Base-by-base conservation (phyloP, 2,888 invertebrate genomes). In the Meloe dianella region DNA sequence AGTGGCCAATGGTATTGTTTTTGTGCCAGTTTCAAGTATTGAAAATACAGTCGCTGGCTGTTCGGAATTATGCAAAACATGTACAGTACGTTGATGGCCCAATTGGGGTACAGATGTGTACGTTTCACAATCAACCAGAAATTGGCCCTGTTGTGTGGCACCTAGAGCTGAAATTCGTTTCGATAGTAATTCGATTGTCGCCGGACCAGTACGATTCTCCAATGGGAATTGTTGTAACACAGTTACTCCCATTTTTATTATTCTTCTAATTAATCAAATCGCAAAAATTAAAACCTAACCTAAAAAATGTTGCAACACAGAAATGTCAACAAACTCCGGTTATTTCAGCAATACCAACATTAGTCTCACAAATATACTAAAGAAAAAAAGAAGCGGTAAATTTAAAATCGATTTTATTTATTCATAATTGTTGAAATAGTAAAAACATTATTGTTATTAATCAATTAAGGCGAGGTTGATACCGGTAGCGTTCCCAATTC, bases 51-150 rank as follows among this genome's bases (percentile, higher is more conserved):
- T 94, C 0, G 96, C 96, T 0, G 97, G 97, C 79, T 96, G 94
- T 81, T 98, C 97, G 0, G 95, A 96, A 83, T 97, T 95, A 85
- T 97, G 97, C 9, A 98, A 86, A n/a, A 97, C 92, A 83, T 97
- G 95, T 0, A 97, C 92, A 0, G 93, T 92, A 77, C 93, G 90
- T 67, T 92, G 91, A 58, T 90, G 88, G 5, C 92, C 94, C 80
- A 92, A 86, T 77, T 90, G 89, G 1, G 92, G 91, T 57, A 91
- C 89, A 0, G 94, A 93, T 51, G 91, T 90, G 80, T 94, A 97
- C 0, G 96, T 96, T 83, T 98, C 97, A 78, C 97, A 98, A 80
- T 98, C 97, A 0, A 98, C 97, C 60, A 94, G 84, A 82, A 97
- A 97, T 76, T 94, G 95, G 0, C 97, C 97, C 66, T 92, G 90